Evolutionary conservation across 1,140 invertebrate species (phyloP).

Genomic region (Drosophila prosaltans): DNA sequence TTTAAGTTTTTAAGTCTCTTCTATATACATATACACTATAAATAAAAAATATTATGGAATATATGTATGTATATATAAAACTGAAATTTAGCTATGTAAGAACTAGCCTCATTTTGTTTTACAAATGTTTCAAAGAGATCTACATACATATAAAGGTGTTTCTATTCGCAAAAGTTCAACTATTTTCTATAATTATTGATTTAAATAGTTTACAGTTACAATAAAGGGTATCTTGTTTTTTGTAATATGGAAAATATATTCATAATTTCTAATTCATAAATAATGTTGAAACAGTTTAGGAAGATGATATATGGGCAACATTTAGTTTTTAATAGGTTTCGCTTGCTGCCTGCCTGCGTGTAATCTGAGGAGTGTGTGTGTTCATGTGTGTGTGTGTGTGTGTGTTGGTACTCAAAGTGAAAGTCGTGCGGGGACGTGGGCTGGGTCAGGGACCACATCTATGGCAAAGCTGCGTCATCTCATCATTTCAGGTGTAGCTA

Average conservation of each 20-base stretch:
- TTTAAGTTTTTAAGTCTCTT: too few relatives aligned
- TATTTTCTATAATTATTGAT: too few relatives aligned
- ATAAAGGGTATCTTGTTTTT: too few relatives aligned
- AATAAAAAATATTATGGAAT: too few relatives aligned
- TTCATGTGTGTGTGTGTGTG: neutral
- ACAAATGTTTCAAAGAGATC: too few relatives aligned
- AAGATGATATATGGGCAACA: slow-evolving; percentile 59
- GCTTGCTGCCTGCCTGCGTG: slow-evolving; percentile 32
- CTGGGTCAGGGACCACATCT: slow-evolving; percentile 1
- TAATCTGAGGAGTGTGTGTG: slow-evolving; percentile 54
- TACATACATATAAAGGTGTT: too few relatives aligned
- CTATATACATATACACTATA: too few relatives aligned
- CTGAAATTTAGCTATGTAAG: too few relatives aligned
- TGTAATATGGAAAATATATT: neutral
- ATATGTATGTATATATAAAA: too few relatives aligned
- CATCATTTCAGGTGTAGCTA: neutral
- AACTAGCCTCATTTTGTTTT: too few relatives aligned
- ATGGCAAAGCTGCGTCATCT: slow-evolving; percentile 20
- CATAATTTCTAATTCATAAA: slow-evolving; percentile 35
- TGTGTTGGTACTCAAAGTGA: neutral
- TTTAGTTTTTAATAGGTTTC: slow-evolving; percentile 52
- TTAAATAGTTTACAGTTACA: too few relatives aligned
- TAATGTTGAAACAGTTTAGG: slow-evolving; percentile 43
- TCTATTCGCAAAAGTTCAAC: too few relatives aligned
- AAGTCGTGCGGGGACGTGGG: slow-evolving; percentile 3